phyloP scores from a whole-genome alignment of 2,113 vertebrate genomes.

The Recurvirostra avosetta region DNA sequence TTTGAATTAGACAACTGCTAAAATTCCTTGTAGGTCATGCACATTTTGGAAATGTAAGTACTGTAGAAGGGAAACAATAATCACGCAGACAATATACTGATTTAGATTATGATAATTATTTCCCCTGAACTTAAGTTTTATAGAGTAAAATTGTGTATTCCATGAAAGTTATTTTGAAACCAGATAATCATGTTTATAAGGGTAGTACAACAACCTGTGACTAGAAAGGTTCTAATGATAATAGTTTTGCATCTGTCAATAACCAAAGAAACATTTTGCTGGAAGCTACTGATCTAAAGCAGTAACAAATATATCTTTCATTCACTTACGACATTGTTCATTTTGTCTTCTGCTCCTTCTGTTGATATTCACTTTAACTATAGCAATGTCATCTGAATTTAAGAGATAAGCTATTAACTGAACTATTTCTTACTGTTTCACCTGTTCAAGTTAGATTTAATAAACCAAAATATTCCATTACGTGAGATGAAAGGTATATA shows the following conservation, averaged over 20 bases:
- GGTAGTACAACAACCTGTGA: neutral
- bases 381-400: neutral
- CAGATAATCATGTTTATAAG: neutral
- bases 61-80: neutral
- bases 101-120: neutral
- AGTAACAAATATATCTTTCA: neutral
- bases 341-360: neutral
- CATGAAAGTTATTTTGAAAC: neutral
- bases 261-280: neutral
- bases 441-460: slow-evolving; percentile 31
- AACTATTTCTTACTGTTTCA: slow-evolving; percentile 18
- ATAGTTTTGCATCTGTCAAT: neutral
- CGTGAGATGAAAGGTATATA: slow-evolving; percentile 45
- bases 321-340: neutral
- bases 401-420: neutral
- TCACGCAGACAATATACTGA: neutral
- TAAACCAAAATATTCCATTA: neutral
- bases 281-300: neutral
- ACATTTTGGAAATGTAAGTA: neutral
- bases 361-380: neutral
- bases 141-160: neutral
- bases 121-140: neutral
- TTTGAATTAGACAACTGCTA: neutral
- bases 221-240: neutral
- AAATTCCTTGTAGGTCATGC: neutral